These are phyloP conservation scores for Coboldia fuscipes DNA, from an alignment of 1,140 invertebrate species.

Conservation along the genomic window DNA sequence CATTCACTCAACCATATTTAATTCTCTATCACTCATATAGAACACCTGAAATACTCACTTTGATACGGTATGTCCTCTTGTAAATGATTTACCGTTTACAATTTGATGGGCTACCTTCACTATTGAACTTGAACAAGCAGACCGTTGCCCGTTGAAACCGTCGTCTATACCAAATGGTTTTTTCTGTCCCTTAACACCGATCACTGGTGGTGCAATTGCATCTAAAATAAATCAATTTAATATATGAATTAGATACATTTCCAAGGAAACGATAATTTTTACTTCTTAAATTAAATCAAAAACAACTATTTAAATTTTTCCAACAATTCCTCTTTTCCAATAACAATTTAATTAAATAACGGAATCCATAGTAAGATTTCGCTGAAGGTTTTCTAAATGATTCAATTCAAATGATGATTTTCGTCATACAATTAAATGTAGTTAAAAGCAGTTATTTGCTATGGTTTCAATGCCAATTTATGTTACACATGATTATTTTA, in stretches of 20 bases:
- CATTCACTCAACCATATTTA: no score
- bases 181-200: conserved; percentile 12
- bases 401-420: neutral
- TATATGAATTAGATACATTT: neutral
- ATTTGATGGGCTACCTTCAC: conserved; percentile 49
- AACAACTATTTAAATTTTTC: no score
- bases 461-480: neutral
- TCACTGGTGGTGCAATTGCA: neutral
- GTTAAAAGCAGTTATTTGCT: neutral
- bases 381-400: no score
- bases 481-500: no score
- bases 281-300: neutral
- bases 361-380: no score
- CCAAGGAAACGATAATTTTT: neutral
- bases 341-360: no score
- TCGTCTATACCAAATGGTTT: conserved; percentile 42
- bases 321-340: no score
- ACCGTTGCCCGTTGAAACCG: conserved; percentile 43
- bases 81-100: conserved; percentile 24
- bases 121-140: conserved; percentile 45
- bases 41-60: conserved; percentile 3
- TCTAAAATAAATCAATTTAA: neutral
- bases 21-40: no score
- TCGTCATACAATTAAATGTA: neutral
- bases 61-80: conserved; percentile 23